A percentile compares a stretch with the other conserved stretches of the same genome.
Evolutionary conservation across 2,797 vertebrate genomes (phyloP).

Genomic region (Thamnophis elegans): DNA sequence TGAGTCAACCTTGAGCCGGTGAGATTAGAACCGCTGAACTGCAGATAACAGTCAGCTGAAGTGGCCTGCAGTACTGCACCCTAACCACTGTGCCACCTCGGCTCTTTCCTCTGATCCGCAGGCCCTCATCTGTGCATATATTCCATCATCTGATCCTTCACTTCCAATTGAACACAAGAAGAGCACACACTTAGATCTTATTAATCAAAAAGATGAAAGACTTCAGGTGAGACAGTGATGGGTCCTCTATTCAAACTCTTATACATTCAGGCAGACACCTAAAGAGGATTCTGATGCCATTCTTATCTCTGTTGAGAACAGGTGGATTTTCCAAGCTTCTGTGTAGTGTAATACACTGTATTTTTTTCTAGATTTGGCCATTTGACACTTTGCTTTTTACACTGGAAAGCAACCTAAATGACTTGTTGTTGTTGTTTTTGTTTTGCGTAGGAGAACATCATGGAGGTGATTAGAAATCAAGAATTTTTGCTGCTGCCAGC

Average conservation of each 20-base stretch:
- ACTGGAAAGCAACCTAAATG: constrained; percentile 47
- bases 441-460: constrained; percentile 75
- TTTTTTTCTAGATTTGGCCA: background rate
- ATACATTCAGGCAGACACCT: background rate
- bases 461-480: constrained; percentile 81
- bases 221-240: background rate
- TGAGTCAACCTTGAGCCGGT: too few species aligned
- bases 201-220: background rate
- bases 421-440: background rate
- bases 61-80: too few species aligned
- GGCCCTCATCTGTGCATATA: too few species aligned
- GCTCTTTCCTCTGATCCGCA: too few species aligned
- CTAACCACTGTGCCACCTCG: too few species aligned
- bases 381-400: constrained; percentile 34
- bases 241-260: background rate
- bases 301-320: constrained; percentile 44
- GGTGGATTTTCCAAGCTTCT: constrained; percentile 40
- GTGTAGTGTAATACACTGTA: background rate
- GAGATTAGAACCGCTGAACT: too few species aligned
- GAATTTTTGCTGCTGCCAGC: constrained; percentile 78
- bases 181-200: background rate
- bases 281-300: background rate
- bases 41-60: too few species aligned
- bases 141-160: too few species aligned
- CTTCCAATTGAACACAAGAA: background rate